A percentile compares a stretch with the other conserved stretches of the same genome.
Conservation (phyloP, 1,140 invertebrate species). For the Heliconius nattereri region DNA sequence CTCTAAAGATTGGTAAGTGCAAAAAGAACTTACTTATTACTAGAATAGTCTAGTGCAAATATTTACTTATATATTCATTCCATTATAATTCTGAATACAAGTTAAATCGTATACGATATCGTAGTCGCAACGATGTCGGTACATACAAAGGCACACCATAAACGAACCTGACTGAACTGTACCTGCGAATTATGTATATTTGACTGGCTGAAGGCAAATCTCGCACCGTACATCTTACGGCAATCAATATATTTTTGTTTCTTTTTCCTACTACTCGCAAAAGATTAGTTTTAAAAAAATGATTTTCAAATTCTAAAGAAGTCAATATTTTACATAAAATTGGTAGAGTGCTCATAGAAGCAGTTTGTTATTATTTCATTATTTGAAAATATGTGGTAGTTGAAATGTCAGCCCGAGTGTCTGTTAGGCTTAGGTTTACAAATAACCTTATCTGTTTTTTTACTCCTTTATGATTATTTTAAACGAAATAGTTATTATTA, state of each 20-base stretch:
- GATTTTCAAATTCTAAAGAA: background rate
- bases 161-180: constrained; percentile 11
- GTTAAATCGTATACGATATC: background rate
- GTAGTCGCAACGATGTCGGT: constrained; percentile 14
- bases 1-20: no score
- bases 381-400: background rate
- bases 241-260: constrained; percentile 9
- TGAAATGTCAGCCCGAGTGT: no score
- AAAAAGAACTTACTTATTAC: no score
- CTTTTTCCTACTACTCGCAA: background rate
- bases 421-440: no score
- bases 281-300: background rate
- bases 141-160: background rate
- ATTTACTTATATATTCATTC: background rate
- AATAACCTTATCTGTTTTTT: no score
- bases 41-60: no score
- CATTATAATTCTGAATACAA: background rate
- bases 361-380: background rate
- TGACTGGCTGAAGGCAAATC: constrained; percentile 15
- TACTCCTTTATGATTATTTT: no score
- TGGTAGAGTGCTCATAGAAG: background rate
- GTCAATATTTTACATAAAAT: background rate
- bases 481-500: no score
- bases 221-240: background rate
- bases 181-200: constrained; percentile 20